phyloP scores from a whole-genome alignment of 2,888 invertebrate species.

The Chalcis sispes region DNA sequence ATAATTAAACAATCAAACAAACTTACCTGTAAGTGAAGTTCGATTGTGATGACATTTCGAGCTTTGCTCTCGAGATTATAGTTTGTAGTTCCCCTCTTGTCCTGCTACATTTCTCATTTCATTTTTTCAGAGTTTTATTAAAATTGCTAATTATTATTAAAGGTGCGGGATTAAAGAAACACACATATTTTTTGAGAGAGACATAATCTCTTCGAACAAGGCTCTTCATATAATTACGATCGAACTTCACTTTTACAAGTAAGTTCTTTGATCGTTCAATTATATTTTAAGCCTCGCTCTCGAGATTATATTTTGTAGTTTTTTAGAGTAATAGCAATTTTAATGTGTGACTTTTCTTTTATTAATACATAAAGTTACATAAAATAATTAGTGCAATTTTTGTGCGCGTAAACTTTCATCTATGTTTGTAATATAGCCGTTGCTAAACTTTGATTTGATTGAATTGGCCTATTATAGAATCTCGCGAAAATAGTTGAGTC shows the following conservation, averaged over 20 bases:
- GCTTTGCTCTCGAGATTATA: no score
- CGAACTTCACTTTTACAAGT: no score
- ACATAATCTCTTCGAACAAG: neutral
- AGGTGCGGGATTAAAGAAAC: neutral
- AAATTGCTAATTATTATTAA: neutral
- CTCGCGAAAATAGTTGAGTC: constrained; percentile 6
- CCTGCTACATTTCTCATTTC: neutral
- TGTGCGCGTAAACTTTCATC: neutral
- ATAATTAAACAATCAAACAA: no score
- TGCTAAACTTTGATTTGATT: neutral
- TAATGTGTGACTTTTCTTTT: constrained; percentile 10
- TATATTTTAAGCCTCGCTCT: constrained; percentile 11
- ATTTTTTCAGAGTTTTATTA: constrained; percentile 1
- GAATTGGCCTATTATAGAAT: constrained; percentile 37
- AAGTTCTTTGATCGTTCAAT: neutral
- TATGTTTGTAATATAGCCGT: constrained; percentile 2
- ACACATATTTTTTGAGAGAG: neutral
- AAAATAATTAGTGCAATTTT: neutral
- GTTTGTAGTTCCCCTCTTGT: neutral
- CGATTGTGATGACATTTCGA: no score
- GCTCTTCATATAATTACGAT: no score
- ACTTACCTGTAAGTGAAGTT: no score
- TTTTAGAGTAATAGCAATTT: constrained; percentile 7
- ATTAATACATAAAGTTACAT: neutral
- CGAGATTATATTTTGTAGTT: constrained; percentile 5